Evolutionary conservation across 2,888 invertebrate genomes (phyloP).

Genomic region (Hemaris fuciformis): DNA sequence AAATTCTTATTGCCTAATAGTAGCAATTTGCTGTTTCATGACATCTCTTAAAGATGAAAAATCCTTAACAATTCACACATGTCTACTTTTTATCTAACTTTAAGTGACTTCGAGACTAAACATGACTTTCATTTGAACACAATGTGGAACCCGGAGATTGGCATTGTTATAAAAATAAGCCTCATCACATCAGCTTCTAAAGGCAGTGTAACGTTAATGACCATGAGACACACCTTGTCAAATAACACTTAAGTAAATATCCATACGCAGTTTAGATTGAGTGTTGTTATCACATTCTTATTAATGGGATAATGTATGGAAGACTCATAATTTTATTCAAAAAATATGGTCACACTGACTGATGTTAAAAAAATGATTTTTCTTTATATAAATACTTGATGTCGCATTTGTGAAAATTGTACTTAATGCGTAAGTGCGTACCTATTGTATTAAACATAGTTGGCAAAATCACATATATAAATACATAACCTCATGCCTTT

Average conservation of each 20-base stretch:
- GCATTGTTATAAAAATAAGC: neutral
- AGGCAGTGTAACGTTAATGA: slow-evolving; percentile 3
- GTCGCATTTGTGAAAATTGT: neutral
- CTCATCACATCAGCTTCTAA: slow-evolving; percentile 2
- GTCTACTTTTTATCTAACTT: neutral
- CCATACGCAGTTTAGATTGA: neutral
- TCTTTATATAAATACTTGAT: neutral
- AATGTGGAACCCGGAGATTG: neutral
- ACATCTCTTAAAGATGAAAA: neutral
- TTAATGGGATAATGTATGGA: neutral
- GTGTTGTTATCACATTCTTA: neutral
- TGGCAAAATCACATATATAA: too few species aligned
- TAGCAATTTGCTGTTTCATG: neutral
- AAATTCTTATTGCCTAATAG: neutral
- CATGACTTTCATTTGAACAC: neutral
- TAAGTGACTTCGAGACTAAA: neutral
- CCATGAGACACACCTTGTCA: neutral
- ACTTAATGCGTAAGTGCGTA: neutral
- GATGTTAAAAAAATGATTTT: neutral
- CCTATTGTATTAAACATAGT: too few species aligned
- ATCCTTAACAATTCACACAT: neutral
- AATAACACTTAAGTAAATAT: neutral
- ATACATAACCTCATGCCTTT: too few species aligned
- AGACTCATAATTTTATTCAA: neutral
- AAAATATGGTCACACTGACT: neutral